These are phyloP conservation scores for Sternotherus odoratus DNA, from an alignment of 2,797 vertebrate genomes.

Conservation along the genomic window DNA sequence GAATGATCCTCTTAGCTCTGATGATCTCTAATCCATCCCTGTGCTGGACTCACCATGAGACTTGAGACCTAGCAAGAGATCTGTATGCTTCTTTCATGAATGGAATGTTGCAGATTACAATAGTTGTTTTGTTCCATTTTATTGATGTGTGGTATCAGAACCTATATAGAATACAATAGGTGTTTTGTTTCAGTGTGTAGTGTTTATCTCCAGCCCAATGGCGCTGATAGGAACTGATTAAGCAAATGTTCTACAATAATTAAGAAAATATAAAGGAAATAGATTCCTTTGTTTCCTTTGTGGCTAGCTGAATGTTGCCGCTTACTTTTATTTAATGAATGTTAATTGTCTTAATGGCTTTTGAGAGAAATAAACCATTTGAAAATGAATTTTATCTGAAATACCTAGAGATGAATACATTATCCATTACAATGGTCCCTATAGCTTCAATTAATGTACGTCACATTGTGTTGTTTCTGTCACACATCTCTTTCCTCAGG, in stretches of 20 bases:
- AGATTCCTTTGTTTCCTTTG: background rate
- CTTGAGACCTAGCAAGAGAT: background rate
- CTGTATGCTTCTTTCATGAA: background rate
- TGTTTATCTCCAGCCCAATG: background rate
- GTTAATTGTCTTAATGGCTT: background rate
- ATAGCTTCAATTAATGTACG: background rate
- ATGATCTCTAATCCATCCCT: background rate
- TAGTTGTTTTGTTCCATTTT: slow-evolving; percentile 11
- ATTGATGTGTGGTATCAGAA: background rate
- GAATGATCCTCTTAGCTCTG: background rate
- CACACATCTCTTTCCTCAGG: background rate
- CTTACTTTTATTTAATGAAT: background rate
- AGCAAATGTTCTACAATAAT: background rate
- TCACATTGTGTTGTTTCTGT: background rate
- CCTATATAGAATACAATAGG: background rate
- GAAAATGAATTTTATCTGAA: background rate
- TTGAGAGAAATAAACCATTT: background rate
- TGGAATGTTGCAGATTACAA: background rate
- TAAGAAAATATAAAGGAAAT: background rate
- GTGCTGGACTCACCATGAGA: background rate
- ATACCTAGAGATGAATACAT: background rate
- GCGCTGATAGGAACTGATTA: background rate
- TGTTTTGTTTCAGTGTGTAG: background rate
- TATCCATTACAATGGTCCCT: background rate
- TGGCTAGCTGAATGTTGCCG: background rate